Percentiles rank a stretch among this genome's conserved stretches.
Evolutionary conservation across 1,140 invertebrate genomes (phyloP).

Genomic region (Heterodera schachtii): DNA sequence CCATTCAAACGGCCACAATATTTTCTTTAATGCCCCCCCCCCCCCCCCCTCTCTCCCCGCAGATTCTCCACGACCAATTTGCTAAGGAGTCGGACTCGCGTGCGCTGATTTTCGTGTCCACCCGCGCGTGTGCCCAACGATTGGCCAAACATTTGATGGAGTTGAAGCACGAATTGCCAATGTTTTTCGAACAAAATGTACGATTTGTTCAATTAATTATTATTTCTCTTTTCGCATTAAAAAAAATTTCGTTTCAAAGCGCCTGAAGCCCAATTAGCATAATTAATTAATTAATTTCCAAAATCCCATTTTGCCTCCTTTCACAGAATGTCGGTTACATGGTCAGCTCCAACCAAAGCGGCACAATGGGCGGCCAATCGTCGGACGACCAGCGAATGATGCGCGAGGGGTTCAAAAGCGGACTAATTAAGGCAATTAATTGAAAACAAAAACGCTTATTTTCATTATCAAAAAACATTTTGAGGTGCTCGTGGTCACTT

Average conservation of each 20-base stretch:
- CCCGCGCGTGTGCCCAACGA: slow-evolving; percentile 25
- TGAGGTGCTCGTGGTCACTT: slow-evolving; percentile 71
- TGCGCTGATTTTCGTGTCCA: slow-evolving; percentile 52
- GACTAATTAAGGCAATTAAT: slow-evolving; percentile 4
- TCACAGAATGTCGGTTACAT: slow-evolving; percentile 30
- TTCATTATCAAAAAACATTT: neutral
- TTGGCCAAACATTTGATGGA: slow-evolving; percentile 43
- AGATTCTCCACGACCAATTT: slow-evolving; percentile 44
- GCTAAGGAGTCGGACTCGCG: slow-evolving; percentile 45
- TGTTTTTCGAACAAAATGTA: slow-evolving; percentile 33
- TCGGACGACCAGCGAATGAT: slow-evolving; percentile 34
- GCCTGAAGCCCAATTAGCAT: too few relatives aligned
- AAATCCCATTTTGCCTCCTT: neutral
- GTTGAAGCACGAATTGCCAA: slow-evolving; percentile 12
- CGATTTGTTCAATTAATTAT: slow-evolving; percentile 35
- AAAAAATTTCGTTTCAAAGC: too few relatives aligned
- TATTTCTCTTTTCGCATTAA: neutral
- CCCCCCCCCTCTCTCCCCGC: neutral
- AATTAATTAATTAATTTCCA: too few relatives aligned
- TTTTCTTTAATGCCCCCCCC: neutral
- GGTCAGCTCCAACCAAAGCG: slow-evolving; percentile 48
- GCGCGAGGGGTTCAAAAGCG: slow-evolving; percentile 38
- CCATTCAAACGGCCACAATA: too few relatives aligned
- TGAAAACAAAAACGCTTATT: slow-evolving; percentile 12
- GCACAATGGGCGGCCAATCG: slow-evolving; percentile 40